These are phyloP conservation scores for Conomelus anceps DNA, from an alignment of 2,888 invertebrate genomes.

Conservation along the genomic window DNA sequence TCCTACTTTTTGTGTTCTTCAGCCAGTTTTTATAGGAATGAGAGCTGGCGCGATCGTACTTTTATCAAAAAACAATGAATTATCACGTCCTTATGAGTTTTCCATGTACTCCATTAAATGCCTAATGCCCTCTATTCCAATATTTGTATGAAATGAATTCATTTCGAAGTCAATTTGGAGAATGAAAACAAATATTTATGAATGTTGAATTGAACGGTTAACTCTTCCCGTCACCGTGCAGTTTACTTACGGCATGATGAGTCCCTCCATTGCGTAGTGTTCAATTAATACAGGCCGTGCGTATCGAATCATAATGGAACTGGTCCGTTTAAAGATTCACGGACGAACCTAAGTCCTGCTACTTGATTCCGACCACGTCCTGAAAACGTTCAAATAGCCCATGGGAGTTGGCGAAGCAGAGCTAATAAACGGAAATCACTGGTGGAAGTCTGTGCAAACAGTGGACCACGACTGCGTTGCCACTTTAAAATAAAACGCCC, in stretches of 20 bases:
- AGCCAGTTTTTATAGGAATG: no score
- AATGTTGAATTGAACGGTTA: neutral
- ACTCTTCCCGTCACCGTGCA: neutral
- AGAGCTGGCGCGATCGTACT: neutral
- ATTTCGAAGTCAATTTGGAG: neutral
- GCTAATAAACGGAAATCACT: neutral
- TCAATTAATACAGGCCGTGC: neutral
- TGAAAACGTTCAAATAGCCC: neutral
- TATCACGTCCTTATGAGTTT: neutral
- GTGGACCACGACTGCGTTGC: neutral
- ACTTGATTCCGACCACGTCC: neutral
- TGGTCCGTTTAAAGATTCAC: neutral
- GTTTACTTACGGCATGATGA: neutral
- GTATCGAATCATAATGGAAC: neutral
- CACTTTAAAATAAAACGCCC: neutral
- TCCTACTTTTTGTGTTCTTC: no score
- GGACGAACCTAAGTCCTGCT: neutral
- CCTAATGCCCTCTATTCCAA: neutral
- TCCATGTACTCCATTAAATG: neutral
- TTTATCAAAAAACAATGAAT: neutral
- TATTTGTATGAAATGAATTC: neutral
- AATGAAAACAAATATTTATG: neutral
- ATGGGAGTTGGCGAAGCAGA: neutral
- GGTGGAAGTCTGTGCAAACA: neutral
- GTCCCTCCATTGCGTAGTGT: neutral